Evolutionary conservation across 2,797 vertebrate species (phyloP), one percentile per base, ranked within the genome.

Genomic region (Bufotes viridis): DNA sequence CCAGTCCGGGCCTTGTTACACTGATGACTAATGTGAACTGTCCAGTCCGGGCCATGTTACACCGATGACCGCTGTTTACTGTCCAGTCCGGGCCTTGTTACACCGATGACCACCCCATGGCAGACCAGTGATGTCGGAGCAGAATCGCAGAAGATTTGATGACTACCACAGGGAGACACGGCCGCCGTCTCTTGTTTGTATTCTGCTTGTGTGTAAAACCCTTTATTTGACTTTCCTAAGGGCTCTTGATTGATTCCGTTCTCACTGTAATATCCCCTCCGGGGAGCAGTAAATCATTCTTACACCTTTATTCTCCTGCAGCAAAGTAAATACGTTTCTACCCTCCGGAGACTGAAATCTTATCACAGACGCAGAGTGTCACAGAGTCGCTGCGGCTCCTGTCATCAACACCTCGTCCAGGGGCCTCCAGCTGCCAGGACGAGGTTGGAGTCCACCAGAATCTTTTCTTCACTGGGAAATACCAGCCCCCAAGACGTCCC

Each of bases 211-310:
- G 26, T 13, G 58, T 57, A 69, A 88, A 78, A 88, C 51, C 87
- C 26, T 87, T 81, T 81, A 79, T 88, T 84, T 88, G 65, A 85
- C 82, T 81, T 88, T 88, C 57, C 82, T 75, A 57, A 63, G 67
- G 67, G 78, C 82, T 81, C 49, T 24, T 34, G 7, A 88, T 88
- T 74, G 78, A 88, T 88, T 76, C 24, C 3, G 61, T 85, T 85
- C 84, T 81, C 63, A 18, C 18, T 58, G 14, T 85, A 81, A 85
- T 63, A 57, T 72, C 51, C 63, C 79, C 58, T 70, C 51, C 6
- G 78, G 87, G 49, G 78, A 84, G 34, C 81, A 70, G 75, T 79
- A 84, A 79, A 84, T 88, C 78, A 85, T 63, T 63, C 49, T n/a
- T 15, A 55, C 82, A 70, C 53, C 22, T 78, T 60, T 60, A 60